Conservation (phyloP, 2,797 vertebrate genomes). For the Sardinella longiceps region DNA sequence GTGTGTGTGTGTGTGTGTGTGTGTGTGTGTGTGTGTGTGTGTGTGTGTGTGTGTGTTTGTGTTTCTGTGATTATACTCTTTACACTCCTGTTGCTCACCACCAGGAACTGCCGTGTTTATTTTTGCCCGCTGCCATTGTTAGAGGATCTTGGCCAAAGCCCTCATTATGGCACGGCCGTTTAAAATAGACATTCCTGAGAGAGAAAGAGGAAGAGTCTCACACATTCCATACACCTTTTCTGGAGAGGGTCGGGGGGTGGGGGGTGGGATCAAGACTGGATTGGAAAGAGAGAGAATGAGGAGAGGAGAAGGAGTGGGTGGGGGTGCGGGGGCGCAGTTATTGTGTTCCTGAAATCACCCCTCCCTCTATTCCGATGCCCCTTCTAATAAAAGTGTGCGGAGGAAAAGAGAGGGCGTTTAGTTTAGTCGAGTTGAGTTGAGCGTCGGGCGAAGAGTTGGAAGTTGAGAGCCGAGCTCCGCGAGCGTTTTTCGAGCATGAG, state of each 20-base stretch:
- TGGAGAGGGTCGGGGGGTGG: not conserved
- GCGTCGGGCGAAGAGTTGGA: not conserved
- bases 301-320: not conserved
- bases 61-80: conserved; percentile 26
- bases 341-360: conserved; percentile 22
- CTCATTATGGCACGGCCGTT: conserved; percentile 48
- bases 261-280: not conserved
- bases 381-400: not conserved
- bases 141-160: conserved; percentile 9
- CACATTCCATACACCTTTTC: conserved; percentile 47
- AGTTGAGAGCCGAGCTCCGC: not conserved
- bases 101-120: conserved; percentile 50
- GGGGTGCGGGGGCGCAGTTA: not conserved
- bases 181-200: conserved; percentile 59
- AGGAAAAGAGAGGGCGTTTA: not conserved
- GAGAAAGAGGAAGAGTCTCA: conserved; percentile 35
- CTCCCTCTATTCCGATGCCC: conserved; percentile 19
- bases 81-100: conserved; percentile 48
- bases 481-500: not conserved
- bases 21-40: conserved; percentile 30
- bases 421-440: not conserved
- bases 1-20: not conserved
- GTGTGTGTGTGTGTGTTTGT: conserved; percentile 40
- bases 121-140: conserved; percentile 56
- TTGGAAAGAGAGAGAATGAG: not conserved